A percentile compares a stretch with the other conserved stretches of the same genome.
Conservation (phyloP, 64 coral and sea anemone genomes). For the Montipora efflorescens region DNA sequence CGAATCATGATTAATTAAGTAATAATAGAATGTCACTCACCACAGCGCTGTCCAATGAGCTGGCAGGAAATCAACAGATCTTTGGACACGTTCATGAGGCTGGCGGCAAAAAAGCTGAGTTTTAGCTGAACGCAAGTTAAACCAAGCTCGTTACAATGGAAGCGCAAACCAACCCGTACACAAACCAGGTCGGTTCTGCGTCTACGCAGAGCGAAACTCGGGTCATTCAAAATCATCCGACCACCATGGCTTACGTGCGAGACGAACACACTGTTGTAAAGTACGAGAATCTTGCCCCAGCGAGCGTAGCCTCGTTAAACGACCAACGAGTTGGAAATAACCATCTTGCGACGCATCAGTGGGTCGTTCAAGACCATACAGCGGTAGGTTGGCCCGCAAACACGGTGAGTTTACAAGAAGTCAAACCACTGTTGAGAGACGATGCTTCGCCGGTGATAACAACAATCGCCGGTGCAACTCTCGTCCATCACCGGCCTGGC, state of each 20-base stretch:
- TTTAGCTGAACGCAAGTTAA: conserved; percentile 90
- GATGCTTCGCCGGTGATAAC: conserved; percentile 92
- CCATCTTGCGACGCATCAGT: conserved; percentile 89
- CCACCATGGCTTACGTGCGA: conserved; percentile 89
- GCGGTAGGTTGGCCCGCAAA: conserved; percentile 98
- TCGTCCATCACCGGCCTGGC: conserved; percentile 82
- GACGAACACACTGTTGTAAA: conserved; percentile 91
- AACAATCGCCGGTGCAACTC: conserved; percentile 81
- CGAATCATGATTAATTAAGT: conserved; percentile 99
- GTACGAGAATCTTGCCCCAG: conserved; percentile 75
- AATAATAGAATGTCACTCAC: conserved; percentile 99
- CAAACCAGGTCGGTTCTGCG: conserved; percentile 71
- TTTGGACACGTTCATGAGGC: conserved; percentile 98
- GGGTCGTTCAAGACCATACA: conserved; percentile 97
- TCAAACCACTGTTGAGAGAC: conserved; percentile 96
- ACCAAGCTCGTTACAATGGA: conserved; percentile 86
- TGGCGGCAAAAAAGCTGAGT: conserved; percentile 91
- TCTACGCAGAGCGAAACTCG: conserved; percentile 92
- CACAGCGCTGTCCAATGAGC: conserved; percentile 90
- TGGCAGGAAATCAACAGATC: conserved; percentile 90
- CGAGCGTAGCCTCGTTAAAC: conserved; percentile 49
- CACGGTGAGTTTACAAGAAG: conserved; percentile 86
- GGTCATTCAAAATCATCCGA: conserved; percentile 81
- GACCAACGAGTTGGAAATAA: conserved; percentile 88
- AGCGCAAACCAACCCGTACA: conserved; percentile 85